Percentiles rank a stretch among this genome's conserved stretches.
Evolutionary conservation across 2,113 vertebrate genomes (phyloP).

Genomic region (Boleophthalmus pectinirostris): DNA sequence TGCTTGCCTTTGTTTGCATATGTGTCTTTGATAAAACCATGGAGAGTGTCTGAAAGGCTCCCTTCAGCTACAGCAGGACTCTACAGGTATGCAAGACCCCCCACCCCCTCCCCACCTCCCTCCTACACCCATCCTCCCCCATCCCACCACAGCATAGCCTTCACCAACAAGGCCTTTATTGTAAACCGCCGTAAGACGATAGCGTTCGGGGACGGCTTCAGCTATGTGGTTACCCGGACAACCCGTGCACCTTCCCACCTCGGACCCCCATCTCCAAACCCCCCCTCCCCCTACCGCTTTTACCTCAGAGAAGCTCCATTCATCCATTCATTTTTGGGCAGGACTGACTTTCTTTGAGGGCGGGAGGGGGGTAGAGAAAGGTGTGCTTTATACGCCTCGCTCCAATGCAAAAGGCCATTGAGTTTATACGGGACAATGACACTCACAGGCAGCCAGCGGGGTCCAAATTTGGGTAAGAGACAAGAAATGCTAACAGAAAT

Average conservation of each 20-base stretch:
- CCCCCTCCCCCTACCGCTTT: slow-evolving; percentile 11
- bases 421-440: slow-evolving; percentile 43
- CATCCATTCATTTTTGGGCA: slow-evolving; percentile 41
- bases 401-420: slow-evolving; percentile 25
- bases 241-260: slow-evolving; percentile 43
- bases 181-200: slow-evolving; percentile 72
- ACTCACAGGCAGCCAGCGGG: background rate
- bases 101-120: background rate
- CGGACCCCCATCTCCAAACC: background rate
- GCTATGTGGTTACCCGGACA: slow-evolving; percentile 72
- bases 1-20: slow-evolving; percentile 5
- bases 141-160: slow-evolving; percentile 35
- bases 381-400: slow-evolving; percentile 28
- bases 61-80: slow-evolving; percentile 67
- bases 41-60: slow-evolving; percentile 62
- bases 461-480: background rate
- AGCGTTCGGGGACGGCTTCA: slow-evolving; percentile 66
- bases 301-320: slow-evolving; percentile 52
- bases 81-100: slow-evolving; percentile 65
- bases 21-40: slow-evolving; percentile 36
- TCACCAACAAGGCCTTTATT: slow-evolving; percentile 73
- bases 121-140: slow-evolving; percentile 7
- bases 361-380: slow-evolving; percentile 23
- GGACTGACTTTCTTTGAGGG: slow-evolving; percentile 31
- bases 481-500: background rate